Percentiles rank a stretch among this genome's conserved stretches.
Conservation (phyloP, 2,888 invertebrate species). For the Mesorhabditis spiculigera region DNA sequence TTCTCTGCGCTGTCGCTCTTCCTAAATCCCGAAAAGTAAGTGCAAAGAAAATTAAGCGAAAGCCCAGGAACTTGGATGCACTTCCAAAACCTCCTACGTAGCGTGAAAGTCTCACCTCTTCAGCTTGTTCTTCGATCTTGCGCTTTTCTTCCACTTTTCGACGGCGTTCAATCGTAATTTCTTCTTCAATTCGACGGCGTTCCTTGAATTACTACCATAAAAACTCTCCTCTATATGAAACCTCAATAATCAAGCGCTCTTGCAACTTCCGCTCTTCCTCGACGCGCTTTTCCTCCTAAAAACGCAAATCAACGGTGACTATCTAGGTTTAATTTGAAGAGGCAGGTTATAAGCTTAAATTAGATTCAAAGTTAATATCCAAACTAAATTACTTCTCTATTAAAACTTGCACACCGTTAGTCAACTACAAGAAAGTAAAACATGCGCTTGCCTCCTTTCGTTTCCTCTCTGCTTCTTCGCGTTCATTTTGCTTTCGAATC, state of each 20-base stretch:
- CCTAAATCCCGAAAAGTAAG: background rate
- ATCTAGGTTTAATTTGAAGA: no score
- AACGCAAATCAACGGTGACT: background rate
- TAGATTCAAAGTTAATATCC: background rate
- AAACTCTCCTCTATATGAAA: background rate
- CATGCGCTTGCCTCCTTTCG: slow-evolving; percentile 7
- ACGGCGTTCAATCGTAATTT: background rate
- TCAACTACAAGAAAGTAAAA: background rate
- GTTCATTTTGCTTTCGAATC: background rate
- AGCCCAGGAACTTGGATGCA: background rate
- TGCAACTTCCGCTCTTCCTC: slow-evolving; percentile 1
- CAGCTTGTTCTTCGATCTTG: background rate
- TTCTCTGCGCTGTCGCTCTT: background rate
- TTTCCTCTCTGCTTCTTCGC: slow-evolving; percentile 11
- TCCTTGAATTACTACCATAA: background rate
- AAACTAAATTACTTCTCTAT: background rate
- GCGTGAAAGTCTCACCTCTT: background rate
- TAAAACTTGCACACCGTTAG: background rate
- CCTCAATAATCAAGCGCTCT: background rate
- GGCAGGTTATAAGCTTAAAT: background rate
- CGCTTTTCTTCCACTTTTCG: background rate
- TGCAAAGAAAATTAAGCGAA: no score
- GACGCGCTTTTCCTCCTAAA: background rate
- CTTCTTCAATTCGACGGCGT: slow-evolving; percentile 2
- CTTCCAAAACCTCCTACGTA: no score